A percentile compares a stretch with the other conserved stretches of the same genome.
Conservation (phyloP, 2,888 invertebrate genomes). For the Agrotis puta region DNA sequence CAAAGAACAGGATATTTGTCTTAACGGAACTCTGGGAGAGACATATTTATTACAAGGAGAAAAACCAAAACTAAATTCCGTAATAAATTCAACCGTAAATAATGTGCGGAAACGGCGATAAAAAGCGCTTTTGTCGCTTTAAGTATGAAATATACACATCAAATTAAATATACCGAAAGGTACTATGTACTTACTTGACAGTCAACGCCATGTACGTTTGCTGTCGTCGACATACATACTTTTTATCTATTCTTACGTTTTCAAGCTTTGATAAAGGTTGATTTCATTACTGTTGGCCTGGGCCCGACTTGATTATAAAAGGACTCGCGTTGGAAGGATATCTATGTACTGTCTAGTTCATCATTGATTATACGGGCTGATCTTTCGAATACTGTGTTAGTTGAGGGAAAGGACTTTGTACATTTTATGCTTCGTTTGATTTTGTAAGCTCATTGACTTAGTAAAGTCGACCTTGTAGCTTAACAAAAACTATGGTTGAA, state of each 20-base stretch:
- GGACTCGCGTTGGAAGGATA: slow-evolving; percentile 11
- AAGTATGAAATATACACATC: slow-evolving; percentile 57
- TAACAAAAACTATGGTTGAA: too few relatives aligned
- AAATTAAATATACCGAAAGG: slow-evolving; percentile 37
- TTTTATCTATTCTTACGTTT: slow-evolving; percentile 13
- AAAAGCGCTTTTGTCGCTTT: slow-evolving; percentile 52
- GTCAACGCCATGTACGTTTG: slow-evolving; percentile 19
- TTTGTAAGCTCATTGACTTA: not conserved
- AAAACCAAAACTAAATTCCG: slow-evolving; percentile 41
- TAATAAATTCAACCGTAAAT: slow-evolving; percentile 54
- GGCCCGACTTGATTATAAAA: slow-evolving; percentile 30
- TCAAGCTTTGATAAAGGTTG: slow-evolving; percentile 7
- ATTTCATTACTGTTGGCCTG: slow-evolving; percentile 33
- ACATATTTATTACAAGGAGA: slow-evolving; percentile 42
- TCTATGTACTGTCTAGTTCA: slow-evolving; percentile 7
- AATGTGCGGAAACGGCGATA: slow-evolving; percentile 40
- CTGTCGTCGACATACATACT: not conserved
- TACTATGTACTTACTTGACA: slow-evolving; percentile 24
- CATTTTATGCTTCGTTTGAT: not conserved
- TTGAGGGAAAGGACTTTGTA: not conserved
- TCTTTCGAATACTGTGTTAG: not conserved
- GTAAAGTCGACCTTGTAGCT: not conserved
- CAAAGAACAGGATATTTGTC: slow-evolving; percentile 8
- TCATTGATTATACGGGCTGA: slow-evolving; percentile 15
- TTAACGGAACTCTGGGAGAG: slow-evolving; percentile 12